phyloP scores from a whole-genome alignment of 2,888 invertebrate species.

The Troides helena region DNA sequence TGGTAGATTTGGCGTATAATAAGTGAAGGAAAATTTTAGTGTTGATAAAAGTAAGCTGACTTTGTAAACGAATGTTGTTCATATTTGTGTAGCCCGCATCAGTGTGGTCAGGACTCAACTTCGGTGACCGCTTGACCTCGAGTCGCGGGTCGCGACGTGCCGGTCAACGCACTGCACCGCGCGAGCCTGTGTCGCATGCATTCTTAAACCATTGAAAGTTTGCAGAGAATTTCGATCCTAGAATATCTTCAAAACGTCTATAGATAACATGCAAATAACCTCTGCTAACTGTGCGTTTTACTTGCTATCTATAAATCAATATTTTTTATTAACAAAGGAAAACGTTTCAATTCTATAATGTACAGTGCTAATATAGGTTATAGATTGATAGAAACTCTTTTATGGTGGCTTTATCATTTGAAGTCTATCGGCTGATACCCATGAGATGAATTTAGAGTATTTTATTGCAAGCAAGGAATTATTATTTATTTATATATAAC shows the following conservation, averaged over 20 bases:
- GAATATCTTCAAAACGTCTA: neutral
- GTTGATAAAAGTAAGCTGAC: too few species aligned
- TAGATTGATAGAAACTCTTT: too few species aligned
- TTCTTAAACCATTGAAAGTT: constrained; percentile 40
- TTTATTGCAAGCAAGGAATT: too few species aligned
- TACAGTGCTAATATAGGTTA: too few species aligned
- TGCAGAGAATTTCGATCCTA: neutral
- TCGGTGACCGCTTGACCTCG: constrained; percentile 73
- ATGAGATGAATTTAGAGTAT: too few species aligned
- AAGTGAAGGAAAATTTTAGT: too few species aligned
- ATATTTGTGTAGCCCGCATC: constrained; percentile 31
- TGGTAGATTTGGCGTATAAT: too few species aligned
- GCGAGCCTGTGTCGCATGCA: constrained; percentile 51
- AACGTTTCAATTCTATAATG: too few species aligned
- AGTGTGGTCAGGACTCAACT: constrained; percentile 55
- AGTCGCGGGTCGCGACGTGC: constrained; percentile 52
- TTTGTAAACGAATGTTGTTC: neutral
- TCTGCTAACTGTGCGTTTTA: neutral
- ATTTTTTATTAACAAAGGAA: too few species aligned
- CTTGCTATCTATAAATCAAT: neutral
- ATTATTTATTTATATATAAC: too few species aligned
- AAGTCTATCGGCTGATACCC: too few species aligned
- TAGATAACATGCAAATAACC: neutral
- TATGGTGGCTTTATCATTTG: too few species aligned
- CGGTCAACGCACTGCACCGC: constrained; percentile 64